Base-by-base conservation (phyloP, 64 coral and sea anemone genomes). In the Pocillopora verrucosa region DNA sequence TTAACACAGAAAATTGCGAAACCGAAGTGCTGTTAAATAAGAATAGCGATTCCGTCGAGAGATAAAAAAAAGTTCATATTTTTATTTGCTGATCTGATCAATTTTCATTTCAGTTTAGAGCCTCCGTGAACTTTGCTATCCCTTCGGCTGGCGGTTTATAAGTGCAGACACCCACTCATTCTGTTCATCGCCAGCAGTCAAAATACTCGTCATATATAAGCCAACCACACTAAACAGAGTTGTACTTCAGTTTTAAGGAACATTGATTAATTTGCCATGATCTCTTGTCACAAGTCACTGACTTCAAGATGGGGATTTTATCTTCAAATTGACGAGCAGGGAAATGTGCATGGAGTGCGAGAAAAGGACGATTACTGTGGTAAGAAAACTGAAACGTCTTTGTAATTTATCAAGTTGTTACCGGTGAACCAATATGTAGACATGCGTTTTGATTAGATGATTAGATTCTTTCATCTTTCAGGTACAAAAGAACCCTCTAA, bases 31-130 rank as follows among this genome's bases (percentile, higher is more conserved):
- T 69, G 41, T 51, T 51, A 51, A 7, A 51, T 51, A 4, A 51
- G 41, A 3, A 63, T 2, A 63, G 12, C 20, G 25, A 69, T 10
- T 19, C 63, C 13, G 63, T 65, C 1, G 10, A 0, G 22, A 22
- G 65, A 10, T 22, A 3, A n/a, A 0, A 2, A 69, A 10, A n/a
- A 69, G 4, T 24, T n/a, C n/a, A 11, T 69, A 65, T 69, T 24
- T 22, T n/a, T 69, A 19, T 19, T 69, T 69, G 20, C 65, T 4
- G 4, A 19, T 22, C 63, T 11, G 65, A 84, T 84, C 65, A 56
- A 9, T n/a, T 84, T 84, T 70, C 82, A 84, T 72, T 84, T 84
- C 64, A 84, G 9, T 84, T 84, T 84, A 84, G 22, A 26, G 1
- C 56, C 5, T 56, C 7, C 25, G 16, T 58, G 56, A 51, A 77